These are phyloP conservation scores for Paradoxurus hermaphroditus DNA, from an alignment of 2,113 vertebrate species.

Conservation along the genomic window DNA sequence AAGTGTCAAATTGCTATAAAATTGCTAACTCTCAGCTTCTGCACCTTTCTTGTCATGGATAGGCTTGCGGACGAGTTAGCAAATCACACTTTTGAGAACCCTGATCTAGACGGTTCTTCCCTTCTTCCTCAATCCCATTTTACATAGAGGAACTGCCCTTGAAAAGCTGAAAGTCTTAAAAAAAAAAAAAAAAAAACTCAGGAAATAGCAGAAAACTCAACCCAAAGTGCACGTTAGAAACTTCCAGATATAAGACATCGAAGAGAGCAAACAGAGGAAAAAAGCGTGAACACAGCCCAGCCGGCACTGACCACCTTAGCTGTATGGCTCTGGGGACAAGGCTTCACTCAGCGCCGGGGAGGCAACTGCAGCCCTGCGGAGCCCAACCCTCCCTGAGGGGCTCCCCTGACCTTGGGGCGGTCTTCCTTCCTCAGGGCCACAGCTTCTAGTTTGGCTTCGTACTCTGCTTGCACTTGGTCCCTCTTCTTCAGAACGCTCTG, in stretches of 20 bases:
- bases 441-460: conserved; percentile 95
- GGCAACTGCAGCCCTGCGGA: background rate
- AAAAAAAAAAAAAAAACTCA: background rate
- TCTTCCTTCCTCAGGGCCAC: conserved; percentile 93
- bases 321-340: fast-evolving
- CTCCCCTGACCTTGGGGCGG: conserved; percentile 88
- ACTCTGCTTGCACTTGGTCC: conserved; percentile 97
- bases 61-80: fast-evolving
- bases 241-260: background rate
- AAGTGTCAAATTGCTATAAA: background rate
- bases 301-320: background rate
- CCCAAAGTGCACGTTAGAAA: background rate
- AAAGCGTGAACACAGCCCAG: background rate
- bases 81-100: background rate
- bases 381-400: background rate
- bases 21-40: background rate
- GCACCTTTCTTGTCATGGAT: background rate
- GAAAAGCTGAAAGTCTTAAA: background rate
- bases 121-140: background rate
- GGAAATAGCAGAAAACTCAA: background rate
- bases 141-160: background rate
- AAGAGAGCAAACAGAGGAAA: background rate
- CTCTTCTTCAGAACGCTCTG: conserved; percentile 96
- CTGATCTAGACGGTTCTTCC: background rate
- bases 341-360: fast-evolving